Evolutionary conservation across 2,888 invertebrate species (phyloP).

Genomic region (Philonicus albiceps): DNA sequence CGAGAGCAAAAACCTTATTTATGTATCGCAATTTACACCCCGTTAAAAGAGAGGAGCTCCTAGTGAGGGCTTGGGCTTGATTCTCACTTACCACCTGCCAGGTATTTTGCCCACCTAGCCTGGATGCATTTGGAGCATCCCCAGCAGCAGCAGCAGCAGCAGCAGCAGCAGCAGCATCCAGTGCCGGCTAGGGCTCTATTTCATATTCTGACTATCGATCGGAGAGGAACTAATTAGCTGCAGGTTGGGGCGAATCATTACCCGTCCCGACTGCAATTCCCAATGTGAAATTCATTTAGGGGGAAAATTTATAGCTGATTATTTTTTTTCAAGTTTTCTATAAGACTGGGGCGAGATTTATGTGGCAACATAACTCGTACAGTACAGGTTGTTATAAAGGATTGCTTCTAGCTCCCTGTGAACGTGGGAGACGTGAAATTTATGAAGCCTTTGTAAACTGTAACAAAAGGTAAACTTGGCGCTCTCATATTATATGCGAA

Average conservation of each 20-base stretch:
- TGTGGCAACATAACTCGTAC: constrained; percentile 47
- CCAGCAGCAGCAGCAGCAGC: neutral
- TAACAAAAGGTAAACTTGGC: constrained; percentile 47
- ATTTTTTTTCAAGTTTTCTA: constrained; percentile 48
- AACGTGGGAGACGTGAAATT: constrained; percentile 43
- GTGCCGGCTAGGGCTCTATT: neutral
- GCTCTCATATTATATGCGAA: constrained; percentile 26
- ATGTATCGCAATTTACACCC: neutral
- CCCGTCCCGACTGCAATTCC: constrained; percentile 14
- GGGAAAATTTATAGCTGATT: constrained; percentile 44
- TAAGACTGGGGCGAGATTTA: constrained; percentile 47
- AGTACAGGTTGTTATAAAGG: constrained; percentile 46
- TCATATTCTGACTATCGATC: constrained; percentile 13
- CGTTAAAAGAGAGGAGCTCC: neutral
- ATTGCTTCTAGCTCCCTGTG: constrained; percentile 31
- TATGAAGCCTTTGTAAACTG: constrained; percentile 46
- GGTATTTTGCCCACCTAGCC: neutral
- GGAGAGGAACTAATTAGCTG: constrained; percentile 17
- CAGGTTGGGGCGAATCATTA: constrained; percentile 3
- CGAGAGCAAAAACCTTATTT: neutral
- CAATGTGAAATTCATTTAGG: constrained; percentile 40
- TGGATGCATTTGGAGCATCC: neutral
- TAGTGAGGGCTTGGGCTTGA: neutral
- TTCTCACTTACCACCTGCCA: neutral
- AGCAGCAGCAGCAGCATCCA: neutral